A percentile compares a stretch with the other conserved stretches of the same genome.
Evolutionary conservation across 2,113 vertebrate genomes (phyloP).

Genomic region (Corythornis cristatus): DNA sequence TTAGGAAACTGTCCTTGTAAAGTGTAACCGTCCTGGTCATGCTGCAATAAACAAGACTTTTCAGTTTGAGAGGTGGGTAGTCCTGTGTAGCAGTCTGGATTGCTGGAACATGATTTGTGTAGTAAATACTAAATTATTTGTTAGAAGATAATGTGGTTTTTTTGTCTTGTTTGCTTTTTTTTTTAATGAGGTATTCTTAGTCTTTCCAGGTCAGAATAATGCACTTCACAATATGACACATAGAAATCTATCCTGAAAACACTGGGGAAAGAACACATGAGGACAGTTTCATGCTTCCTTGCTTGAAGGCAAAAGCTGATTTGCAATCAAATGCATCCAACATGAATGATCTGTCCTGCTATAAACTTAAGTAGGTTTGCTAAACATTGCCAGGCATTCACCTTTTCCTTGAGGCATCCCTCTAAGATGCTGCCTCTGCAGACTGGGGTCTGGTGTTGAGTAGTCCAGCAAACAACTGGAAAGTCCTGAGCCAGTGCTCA

Average conservation of each 20-base stretch:
- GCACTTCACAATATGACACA: not conserved
- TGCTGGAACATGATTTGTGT: not conserved
- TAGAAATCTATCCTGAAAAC: not conserved
- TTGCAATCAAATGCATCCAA: not conserved
- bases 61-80: slow-evolving; percentile 74
- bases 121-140: not conserved
- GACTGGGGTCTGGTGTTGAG: not conserved
- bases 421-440: not conserved
- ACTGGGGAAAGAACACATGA: not conserved
- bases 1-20: slow-evolving; percentile 74
- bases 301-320: not conserved
- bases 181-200: not conserved
- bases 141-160: too few species aligned
- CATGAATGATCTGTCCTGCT: not conserved
- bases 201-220: not conserved
- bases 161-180: not conserved
- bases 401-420: not conserved
- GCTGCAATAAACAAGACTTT: slow-evolving; percentile 58
- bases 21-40: slow-evolving; percentile 56
- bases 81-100: not conserved
- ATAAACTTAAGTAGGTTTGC: not conserved
- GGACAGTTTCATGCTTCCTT: not conserved
- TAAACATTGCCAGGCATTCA: not conserved
- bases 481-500: not conserved
- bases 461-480: not conserved